phyloP scores from a whole-genome alignment of 2,888 invertebrate genomes.

The Zhuqinia jingwanae region DNA sequence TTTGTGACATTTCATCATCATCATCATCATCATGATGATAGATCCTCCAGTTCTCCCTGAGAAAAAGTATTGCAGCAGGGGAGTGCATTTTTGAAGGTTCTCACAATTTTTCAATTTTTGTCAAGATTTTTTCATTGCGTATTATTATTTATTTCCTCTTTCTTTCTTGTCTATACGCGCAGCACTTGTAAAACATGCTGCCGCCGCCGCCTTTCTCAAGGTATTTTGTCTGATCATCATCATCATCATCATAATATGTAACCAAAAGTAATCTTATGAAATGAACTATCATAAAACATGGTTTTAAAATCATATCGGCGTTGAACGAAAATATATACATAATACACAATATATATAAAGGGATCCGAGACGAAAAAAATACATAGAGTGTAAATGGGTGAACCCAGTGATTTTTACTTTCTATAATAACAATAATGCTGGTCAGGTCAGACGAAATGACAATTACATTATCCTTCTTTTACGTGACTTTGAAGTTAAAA shows the following conservation, averaged over 20 bases:
- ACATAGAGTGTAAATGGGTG: not conserved
- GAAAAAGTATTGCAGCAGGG: not conserved
- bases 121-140: not conserved
- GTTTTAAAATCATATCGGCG: not conserved
- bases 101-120: not conserved
- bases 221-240: not conserved
- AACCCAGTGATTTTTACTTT: constrained; percentile 42
- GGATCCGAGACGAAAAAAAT: not conserved
- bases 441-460: not conserved
- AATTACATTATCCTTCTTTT: not conserved
- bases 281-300: not conserved
- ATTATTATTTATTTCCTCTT: not conserved
- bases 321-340: not conserved
- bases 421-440: no score
- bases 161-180: not conserved
- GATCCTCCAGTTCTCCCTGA: not conserved
- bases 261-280: not conserved
- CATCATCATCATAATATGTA: not conserved
- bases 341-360: not conserved
- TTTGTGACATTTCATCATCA: not conserved
- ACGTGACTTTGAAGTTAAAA: constrained; percentile 49
- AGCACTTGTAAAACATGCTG: constrained; percentile 1
- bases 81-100: constrained; percentile 15
- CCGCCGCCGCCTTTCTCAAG: no score
- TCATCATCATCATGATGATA: not conserved